These are phyloP conservation scores for Corapipo altera DNA, from an alignment of 2,113 vertebrate genomes.

Conservation along the genomic window DNA sequence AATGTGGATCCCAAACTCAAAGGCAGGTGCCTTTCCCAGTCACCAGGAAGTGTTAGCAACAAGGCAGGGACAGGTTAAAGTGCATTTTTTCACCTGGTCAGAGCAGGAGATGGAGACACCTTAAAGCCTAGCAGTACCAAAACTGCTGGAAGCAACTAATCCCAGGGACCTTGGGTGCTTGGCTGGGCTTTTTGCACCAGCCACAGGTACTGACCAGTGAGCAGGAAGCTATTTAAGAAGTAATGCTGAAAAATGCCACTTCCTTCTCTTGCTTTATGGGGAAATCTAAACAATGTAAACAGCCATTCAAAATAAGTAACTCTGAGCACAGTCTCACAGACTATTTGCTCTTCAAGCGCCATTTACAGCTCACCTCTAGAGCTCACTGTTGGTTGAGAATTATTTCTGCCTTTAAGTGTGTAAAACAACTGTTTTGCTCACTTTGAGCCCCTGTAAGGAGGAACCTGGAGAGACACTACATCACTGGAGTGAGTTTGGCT, in stretches of 20 bases:
- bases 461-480: background rate
- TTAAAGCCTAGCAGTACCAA: background rate
- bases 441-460: background rate
- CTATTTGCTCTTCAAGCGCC: background rate
- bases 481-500: background rate
- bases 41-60: background rate
- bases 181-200: background rate
- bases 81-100: background rate
- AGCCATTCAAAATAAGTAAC: background rate
- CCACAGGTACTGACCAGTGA: background rate
- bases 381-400: background rate
- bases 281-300: background rate
- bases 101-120: background rate
- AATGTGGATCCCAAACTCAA: background rate
- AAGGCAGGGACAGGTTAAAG: slow-evolving; percentile 22
- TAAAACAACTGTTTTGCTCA: background rate
- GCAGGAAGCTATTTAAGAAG: background rate
- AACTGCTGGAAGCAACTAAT: background rate
- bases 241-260: background rate
- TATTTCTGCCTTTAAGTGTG: background rate
- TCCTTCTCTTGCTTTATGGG: background rate
- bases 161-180: background rate
- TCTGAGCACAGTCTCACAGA: background rate
- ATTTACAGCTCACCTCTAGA: background rate
- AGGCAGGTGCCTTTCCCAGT: background rate